phyloP scores from a whole-genome alignment of 2,797 vertebrate species.

The Schizopygopsis pylzovi region DNA sequence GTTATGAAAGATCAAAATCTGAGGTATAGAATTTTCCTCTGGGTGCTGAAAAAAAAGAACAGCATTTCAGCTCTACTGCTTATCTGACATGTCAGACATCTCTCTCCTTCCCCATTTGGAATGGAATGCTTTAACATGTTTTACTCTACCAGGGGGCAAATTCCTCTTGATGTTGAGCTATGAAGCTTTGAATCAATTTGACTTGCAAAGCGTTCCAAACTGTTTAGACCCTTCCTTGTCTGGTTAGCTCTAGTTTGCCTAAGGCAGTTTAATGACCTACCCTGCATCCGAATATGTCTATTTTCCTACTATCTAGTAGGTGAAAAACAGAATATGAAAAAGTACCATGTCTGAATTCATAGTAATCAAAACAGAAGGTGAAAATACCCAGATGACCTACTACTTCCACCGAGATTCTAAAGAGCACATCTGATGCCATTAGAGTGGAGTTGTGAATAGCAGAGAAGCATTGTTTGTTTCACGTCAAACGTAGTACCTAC shows the following conservation, averaged over 20 bases:
- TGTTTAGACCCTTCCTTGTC: conserved; percentile 36
- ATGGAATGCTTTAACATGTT: conserved; percentile 51
- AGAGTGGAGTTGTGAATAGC: background rate
- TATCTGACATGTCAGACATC: conserved; percentile 25
- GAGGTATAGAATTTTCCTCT: background rate
- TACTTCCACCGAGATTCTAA: background rate
- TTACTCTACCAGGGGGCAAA: conserved; percentile 41
- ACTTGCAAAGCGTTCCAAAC: conserved; percentile 27
- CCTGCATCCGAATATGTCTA: background rate
- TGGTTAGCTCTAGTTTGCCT: conserved; percentile 39
- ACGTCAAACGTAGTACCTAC: background rate
- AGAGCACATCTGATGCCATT: background rate
- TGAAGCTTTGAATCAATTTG: conserved; percentile 43
- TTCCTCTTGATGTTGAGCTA: conserved; percentile 44
- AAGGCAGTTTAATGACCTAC: background rate
- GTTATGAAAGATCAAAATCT: background rate
- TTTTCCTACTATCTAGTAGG: background rate
- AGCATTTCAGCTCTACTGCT: conserved; percentile 3
- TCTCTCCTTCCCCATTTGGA: conserved; percentile 36
- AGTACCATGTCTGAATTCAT: background rate
- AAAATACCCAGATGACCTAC: background rate
- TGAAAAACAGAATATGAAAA: background rate
- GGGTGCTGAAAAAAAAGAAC: background rate
- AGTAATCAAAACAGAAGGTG: background rate
- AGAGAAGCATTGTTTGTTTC: background rate